Base-by-base conservation (phyloP, 2,797 vertebrate species). In the Falco biarmicus region DNA sequence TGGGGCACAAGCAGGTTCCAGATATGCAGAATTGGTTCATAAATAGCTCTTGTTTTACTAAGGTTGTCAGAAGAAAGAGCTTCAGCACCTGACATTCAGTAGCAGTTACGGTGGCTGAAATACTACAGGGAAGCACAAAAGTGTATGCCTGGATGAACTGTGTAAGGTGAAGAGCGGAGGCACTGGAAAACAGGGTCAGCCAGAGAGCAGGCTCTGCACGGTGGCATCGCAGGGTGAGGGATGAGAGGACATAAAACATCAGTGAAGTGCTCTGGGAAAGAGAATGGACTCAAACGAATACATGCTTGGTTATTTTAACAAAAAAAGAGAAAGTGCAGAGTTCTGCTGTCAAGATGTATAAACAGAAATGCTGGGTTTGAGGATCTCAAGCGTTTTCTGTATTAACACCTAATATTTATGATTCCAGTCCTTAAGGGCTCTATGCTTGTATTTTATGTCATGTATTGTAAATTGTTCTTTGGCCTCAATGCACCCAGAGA, bases 151-250 rank as follows among this genome's bases (percentile, higher is more conserved):
- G 89, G 48, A 4, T 31, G 63, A 24, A 6, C 7, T 24, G 50
- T 22, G 45, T 11, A 37, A 17, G 70, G 32, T 28, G 39, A 60
- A 61, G 78, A 50, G 32, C 1, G 7, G 31, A 54, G n/a, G 16
- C 5, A 0, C 5, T 29, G 79, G 53, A 24, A 71, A 79, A 15
- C 7, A 7, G 54, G 63, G 39, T 51, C 29, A 43, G 43, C 13
- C 8, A 2, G 57, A 32, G 21, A 71, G 34, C 43, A 39, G 41
- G 54, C 54, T 65, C 47, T 3, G 0, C 11, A 3, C 11, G 22
- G 69, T 1, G 1, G 24, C 3, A 0, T 59, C 2, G 11, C 41
- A n/a, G 45, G n/a, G 17, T 1, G 11, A 70, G 34, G 34, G 47
- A 32, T 26, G 54, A 64, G 54, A 57, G 31, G 41, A 12, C 1